phyloP scores from a whole-genome alignment of 2,113 vertebrate genomes.

The Aptenodytes forsteri region DNA sequence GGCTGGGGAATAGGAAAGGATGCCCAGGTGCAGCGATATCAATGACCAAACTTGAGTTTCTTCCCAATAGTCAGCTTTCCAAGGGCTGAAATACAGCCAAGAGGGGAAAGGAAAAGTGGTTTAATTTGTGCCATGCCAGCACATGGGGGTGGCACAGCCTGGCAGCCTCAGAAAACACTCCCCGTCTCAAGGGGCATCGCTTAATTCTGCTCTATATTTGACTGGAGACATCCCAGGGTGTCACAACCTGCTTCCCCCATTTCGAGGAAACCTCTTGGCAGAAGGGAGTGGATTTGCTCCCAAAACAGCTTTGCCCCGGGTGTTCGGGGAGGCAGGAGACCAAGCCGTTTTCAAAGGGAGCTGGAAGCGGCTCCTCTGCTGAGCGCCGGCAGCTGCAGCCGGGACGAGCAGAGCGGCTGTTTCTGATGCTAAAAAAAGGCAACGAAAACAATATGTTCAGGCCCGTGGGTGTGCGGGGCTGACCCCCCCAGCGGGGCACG shows the following conservation, averaged over 20 bases:
- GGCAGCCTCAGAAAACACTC: neutral
- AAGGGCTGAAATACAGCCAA: neutral
- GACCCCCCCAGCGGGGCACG: fast-evolving
- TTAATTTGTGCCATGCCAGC: neutral
- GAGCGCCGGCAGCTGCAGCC: neutral
- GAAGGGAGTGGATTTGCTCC: neutral
- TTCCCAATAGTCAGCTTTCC: neutral
- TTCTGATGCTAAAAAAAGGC: neutral
- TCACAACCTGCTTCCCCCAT: neutral
- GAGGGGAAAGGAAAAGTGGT: neutral
- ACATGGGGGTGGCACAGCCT: neutral
- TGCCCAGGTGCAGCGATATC: neutral
- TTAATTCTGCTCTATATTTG: neutral
- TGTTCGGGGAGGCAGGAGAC: neutral
- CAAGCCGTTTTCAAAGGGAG: neutral
- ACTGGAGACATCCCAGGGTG: neutral
- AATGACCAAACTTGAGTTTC: neutral
- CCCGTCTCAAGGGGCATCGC: neutral
- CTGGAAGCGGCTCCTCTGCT: neutral
- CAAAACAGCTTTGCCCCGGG: neutral
- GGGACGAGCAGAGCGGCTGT: neutral
- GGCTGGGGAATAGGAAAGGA: neutral
- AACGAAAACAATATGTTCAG: neutral
- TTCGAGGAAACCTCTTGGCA: neutral
- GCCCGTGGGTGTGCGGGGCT: neutral